phyloP scores from a whole-genome alignment of 2,113 vertebrate genomes.

The Nanorana parkeri region DNA sequence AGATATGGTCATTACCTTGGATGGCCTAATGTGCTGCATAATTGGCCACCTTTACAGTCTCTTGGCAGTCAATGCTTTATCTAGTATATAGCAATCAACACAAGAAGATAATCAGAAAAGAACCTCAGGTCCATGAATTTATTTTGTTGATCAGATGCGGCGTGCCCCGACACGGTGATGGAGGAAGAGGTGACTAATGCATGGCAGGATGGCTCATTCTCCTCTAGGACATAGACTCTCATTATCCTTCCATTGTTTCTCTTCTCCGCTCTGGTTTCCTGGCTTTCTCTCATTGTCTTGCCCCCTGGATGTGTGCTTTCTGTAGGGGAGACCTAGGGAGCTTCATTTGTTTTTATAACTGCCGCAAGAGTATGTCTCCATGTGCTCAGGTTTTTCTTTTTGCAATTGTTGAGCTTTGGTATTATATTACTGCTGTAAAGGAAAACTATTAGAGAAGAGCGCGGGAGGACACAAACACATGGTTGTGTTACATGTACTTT shows the following conservation, averaged over 20 bases:
- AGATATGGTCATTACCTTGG: too few relatives aligned
- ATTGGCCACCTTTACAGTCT: not conserved
- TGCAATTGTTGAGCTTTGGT: not conserved
- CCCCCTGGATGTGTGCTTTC: rapidly evolving
- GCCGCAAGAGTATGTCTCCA: not conserved
- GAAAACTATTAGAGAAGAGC: not conserved
- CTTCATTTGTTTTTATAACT: slow-evolving; percentile 60
- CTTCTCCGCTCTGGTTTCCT: slow-evolving; percentile 52
- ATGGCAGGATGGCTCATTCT: slow-evolving; percentile 28
- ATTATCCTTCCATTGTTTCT: slow-evolving; percentile 40
- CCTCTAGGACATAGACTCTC: slow-evolving; percentile 34
- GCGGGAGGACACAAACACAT: not conserved
- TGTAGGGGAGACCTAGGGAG: slow-evolving; percentile 23
- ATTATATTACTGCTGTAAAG: not conserved
- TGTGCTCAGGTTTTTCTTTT: not conserved
- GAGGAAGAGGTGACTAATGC: slow-evolving; percentile 16
- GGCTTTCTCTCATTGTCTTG: slow-evolving; percentile 55
- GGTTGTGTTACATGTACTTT: slow-evolving; percentile 4
- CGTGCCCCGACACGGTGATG: slow-evolving; percentile 31
- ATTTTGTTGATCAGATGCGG: slow-evolving; percentile 32
- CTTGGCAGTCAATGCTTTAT: slow-evolving; percentile 2
- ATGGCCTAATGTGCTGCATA: too few relatives aligned
- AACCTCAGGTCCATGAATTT: slow-evolving; percentile 14
- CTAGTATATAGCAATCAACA: slow-evolving; percentile 16
- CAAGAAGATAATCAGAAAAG: slow-evolving; percentile 16